A percentile compares a stretch with the other conserved stretches of the same genome.
These are phyloP conservation scores for Rostratula benghalensis DNA, from an alignment of 2,113 vertebrate genomes.

Conservation along the genomic window DNA sequence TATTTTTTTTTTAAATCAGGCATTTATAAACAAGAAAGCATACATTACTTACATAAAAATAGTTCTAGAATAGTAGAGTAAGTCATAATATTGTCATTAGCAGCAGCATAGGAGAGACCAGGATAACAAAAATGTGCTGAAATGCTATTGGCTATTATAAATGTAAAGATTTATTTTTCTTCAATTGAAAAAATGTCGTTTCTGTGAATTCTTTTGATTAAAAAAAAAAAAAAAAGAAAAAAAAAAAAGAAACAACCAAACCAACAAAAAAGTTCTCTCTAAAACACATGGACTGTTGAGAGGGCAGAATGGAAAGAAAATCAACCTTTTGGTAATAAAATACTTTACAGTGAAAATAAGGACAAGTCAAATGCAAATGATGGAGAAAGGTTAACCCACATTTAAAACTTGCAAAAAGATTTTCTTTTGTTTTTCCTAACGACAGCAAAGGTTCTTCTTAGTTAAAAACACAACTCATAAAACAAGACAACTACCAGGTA, in stretches of 20 bases:
- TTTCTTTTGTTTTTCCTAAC: constrained; percentile 62
- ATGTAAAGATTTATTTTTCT: constrained; percentile 65
- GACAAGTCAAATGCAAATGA: constrained; percentile 53
- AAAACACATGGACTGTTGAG: constrained; percentile 35
- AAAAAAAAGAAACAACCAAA: constrained; percentile 22
- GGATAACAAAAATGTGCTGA: constrained; percentile 76
- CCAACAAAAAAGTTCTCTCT: constrained; percentile 29
- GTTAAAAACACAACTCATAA: constrained; percentile 84
- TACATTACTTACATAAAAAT: constrained; percentile 97
- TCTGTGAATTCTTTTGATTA: constrained; percentile 61
- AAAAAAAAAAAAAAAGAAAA: constrained; percentile 10
- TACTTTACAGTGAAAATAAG: constrained; percentile 79
- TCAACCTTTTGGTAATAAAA: constrained; percentile 68
- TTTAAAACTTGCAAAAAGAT: constrained; percentile 71
- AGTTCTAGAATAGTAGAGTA: constrained; percentile 90
- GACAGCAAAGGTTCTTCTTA: constrained; percentile 65
- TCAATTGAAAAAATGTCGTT: constrained; percentile 70
- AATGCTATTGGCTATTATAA: constrained; percentile 70
- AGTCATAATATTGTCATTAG: constrained; percentile 87
- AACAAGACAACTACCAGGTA: constrained; percentile 84
- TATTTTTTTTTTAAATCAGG: constrained; percentile 84
- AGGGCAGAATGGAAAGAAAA: constrained; percentile 6
- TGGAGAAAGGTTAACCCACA: constrained; percentile 53
- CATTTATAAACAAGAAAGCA: constrained; percentile 95
- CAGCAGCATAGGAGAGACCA: constrained; percentile 88